Percentiles rank a stretch among this genome's conserved stretches.
Evolutionary conservation across 92 coral and sea anemone genomes (phyloP).

Genomic region (Bergia puertoricense): DNA sequence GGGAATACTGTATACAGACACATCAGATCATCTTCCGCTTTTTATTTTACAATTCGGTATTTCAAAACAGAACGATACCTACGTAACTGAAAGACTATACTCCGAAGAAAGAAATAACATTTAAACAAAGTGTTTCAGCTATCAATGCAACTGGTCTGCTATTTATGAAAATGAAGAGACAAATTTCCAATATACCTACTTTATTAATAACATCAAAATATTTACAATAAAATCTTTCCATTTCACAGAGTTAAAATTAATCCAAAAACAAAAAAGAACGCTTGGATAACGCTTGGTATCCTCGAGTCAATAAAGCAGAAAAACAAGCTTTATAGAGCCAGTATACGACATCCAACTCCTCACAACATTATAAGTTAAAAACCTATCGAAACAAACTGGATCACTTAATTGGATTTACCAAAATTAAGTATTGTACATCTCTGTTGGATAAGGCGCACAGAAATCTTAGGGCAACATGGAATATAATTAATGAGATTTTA

Average conservation of each 20-base stretch:
- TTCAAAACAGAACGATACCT: neutral
- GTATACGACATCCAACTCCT: slow-evolving; percentile 2
- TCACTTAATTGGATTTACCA: neutral
- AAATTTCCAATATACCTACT: neutral
- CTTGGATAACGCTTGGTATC: neutral
- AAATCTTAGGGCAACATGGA: neutral
- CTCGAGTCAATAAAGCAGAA: neutral
- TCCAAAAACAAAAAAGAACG: neutral
- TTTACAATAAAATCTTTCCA: neutral
- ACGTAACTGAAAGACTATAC: neutral
- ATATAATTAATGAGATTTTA: neutral
- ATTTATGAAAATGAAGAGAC: neutral
- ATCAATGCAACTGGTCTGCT: neutral
- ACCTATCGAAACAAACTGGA: neutral
- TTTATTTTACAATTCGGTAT: neutral
- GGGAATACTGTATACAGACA: neutral
- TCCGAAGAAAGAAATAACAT: neutral
- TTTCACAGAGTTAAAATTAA: neutral
- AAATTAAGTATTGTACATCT: neutral
- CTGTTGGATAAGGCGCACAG: slow-evolving; percentile 1
- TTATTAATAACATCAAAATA: neutral
- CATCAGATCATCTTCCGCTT: neutral
- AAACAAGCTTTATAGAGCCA: slow-evolving; percentile 6
- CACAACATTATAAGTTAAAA: neutral
- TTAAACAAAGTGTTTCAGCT: neutral